These are phyloP conservation scores for Leucophenga montana DNA, from an alignment of 2,888 invertebrate genomes.

Conservation along the genomic window DNA sequence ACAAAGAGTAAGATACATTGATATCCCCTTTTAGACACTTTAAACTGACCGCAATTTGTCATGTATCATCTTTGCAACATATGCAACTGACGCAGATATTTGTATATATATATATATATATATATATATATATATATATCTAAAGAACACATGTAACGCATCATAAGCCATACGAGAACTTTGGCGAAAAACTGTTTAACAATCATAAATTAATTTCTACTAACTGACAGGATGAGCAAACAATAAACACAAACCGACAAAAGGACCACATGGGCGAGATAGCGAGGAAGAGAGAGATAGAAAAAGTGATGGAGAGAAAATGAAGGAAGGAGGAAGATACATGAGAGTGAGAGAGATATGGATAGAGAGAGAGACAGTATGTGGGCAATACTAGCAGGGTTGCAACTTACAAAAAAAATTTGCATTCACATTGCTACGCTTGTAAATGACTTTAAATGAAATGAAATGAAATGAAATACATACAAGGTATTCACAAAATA, in stretches of 20 bases:
- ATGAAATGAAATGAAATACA: too few species aligned
- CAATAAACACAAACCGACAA: constrained; percentile 27
- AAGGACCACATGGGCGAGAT: neutral
- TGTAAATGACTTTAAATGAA: too few species aligned
- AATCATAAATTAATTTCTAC: constrained; percentile 71
- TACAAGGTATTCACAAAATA: too few species aligned
- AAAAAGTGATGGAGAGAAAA: too few species aligned
- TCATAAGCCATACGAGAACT: constrained; percentile 14
- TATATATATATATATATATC: neutral
- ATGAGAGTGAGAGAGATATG: too few species aligned
- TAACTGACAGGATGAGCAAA: constrained; percentile 44
- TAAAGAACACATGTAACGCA: constrained; percentile 26
- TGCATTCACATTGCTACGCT: too few species aligned
- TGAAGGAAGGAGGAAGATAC: too few species aligned
- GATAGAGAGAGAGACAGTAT: too few species aligned
- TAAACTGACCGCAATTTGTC: constrained; percentile 1
- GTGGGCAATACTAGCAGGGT: too few species aligned
- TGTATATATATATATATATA: too few species aligned
- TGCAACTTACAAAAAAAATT: too few species aligned
- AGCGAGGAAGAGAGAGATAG: neutral
- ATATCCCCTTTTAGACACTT: neutral
- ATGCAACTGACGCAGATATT: neutral
- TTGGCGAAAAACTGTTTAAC: constrained; percentile 66
- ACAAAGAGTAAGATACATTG: constrained; percentile 22
- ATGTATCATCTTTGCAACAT: constrained; percentile 6